Conservation (phyloP, 2,888 invertebrate genomes). For the Melanophora roralis region DNA sequence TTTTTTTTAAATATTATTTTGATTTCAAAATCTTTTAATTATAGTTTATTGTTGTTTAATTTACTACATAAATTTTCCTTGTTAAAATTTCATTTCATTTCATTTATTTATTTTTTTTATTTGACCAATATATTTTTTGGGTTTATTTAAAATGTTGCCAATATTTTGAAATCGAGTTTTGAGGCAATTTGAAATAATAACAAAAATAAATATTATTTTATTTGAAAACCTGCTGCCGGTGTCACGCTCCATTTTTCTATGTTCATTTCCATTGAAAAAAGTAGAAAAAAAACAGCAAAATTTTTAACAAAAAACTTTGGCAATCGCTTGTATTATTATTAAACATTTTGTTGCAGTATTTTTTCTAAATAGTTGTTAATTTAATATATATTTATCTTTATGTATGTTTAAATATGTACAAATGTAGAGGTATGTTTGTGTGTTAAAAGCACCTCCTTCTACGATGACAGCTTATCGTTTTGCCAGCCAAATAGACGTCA, state of each 20-base stretch:
- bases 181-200: background rate
- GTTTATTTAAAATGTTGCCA: slow-evolving; percentile 22
- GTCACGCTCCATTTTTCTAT: slow-evolving; percentile 50
- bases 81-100: background rate
- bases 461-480: background rate
- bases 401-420: background rate
- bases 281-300: background rate
- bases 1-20: background rate
- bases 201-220: too few species aligned
- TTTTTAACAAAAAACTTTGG: slow-evolving; percentile 34
- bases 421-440: too few species aligned
- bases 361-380: slow-evolving; percentile 15
- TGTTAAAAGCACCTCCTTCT: too few species aligned
- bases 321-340: slow-evolving; percentile 28
- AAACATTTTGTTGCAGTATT: background rate
- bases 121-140: background rate
- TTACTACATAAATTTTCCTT: background rate
- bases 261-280: too few species aligned
- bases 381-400: slow-evolving; percentile 13
- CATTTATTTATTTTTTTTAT: slow-evolving; percentile 7
- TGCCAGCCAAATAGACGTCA: slow-evolving; percentile 22
- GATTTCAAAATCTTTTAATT: background rate
- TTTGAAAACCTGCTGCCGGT: slow-evolving; percentile 26
- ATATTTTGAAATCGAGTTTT: slow-evolving; percentile 36
- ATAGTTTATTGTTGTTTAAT: slow-evolving; percentile 13